Base-by-base conservation (phyloP, 2,888 invertebrate genomes). In the Idaea aversata region DNA sequence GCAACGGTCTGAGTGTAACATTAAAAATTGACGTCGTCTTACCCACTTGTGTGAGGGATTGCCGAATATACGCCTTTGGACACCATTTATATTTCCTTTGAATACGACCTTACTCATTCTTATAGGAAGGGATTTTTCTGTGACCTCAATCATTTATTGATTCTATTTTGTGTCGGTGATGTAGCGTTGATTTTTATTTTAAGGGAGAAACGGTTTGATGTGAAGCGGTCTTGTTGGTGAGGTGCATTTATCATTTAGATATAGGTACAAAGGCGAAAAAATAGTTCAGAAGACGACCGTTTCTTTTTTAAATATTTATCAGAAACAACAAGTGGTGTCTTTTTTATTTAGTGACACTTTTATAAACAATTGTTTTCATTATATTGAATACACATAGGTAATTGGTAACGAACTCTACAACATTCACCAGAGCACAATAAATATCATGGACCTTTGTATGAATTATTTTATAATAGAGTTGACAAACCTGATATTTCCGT, bases 11-110 rank as follows among this genome's bases (percentile, higher is more conserved):
- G 93, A 93, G 93, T 93, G 93, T 93, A 90, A 87, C 90, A 93
- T 93, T 93, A 93, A 93, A 93, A 88, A 93, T 93, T 92, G 91
- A 93, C 75, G 80, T 85, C 90, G 83, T 88, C 91, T 91, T 92
- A 92, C 92, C 92, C 92, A 91, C 92, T 93, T 93, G 91, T 93
- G 93, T 93, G 93, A 93, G 92, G 93, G 92, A 93, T 91, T 89
- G 89, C 91, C 87, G 88, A 88, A 87, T 89, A 90, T 88, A 90
- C 90, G 88, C 86, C 88, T 88, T 88, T 90, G 93, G 93, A 92
- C 93, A 92, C 82, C 91, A 90, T 91, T 92, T 91, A 93, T 93
- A 92, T 92, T 90, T 93, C 86, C 88, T 90, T 88, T 89, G 87
- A 87, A 86, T 85, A 82, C 79, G 84, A 81, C 82, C 85, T 87